phyloP scores from a whole-genome alignment of 2,113 vertebrate species.

The Eira barbara region DNA sequence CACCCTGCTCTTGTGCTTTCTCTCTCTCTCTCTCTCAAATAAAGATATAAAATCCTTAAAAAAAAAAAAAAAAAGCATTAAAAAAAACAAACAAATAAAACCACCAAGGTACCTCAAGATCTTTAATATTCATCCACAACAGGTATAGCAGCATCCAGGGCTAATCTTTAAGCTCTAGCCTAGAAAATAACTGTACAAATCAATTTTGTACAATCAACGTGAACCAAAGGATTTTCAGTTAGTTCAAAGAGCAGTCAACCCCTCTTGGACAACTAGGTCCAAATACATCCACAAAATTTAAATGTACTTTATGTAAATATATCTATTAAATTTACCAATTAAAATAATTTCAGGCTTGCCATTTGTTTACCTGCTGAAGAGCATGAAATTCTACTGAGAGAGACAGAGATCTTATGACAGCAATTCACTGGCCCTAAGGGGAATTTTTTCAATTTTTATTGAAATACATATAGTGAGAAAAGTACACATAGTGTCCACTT shows the following conservation, averaged over 20 bases:
- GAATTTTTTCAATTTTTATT: not conserved
- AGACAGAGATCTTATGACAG: not conserved
- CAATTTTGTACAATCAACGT: not conserved
- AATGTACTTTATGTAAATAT: not conserved
- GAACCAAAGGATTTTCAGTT: not conserved
- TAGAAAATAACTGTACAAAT: not conserved
- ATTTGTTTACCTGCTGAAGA: not conserved
- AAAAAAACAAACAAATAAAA: not conserved
- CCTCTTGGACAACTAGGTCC: not conserved
- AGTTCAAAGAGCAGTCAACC: not conserved
- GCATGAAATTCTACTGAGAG: not conserved
- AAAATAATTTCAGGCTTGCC: slow-evolving; percentile 18
- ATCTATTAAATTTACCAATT: not conserved
- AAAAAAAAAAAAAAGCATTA: not conserved
- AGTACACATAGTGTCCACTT: not conserved
- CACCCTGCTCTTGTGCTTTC: not conserved
- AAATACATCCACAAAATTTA: not conserved
- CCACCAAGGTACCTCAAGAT: not conserved
- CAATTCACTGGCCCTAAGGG: not conserved
- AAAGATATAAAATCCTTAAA: not conserved
- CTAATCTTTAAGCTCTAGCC: not conserved
- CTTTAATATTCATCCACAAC: not conserved
- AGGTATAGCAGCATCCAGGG: not conserved
- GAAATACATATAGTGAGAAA: not conserved
- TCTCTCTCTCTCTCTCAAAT: not conserved